Evolutionary conservation across 2,888 invertebrate species (phyloP).

Genomic region (Iselma pallidipennis): DNA sequence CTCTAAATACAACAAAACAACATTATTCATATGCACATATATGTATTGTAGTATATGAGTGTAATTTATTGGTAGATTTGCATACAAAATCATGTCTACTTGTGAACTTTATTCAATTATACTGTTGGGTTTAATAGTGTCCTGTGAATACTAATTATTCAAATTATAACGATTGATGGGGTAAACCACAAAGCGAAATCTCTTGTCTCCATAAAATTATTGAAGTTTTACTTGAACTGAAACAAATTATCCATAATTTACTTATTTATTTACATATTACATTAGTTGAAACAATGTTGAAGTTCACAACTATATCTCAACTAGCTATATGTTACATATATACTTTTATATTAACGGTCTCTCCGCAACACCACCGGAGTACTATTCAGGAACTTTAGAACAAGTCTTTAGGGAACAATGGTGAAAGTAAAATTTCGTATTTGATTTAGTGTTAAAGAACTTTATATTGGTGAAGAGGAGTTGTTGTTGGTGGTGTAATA

Average conservation of each 20-base stretch:
- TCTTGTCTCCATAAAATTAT: background rate
- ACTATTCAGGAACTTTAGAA: background rate
- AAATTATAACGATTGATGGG: background rate
- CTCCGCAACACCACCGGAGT: background rate
- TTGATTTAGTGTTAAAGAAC: slow-evolving; percentile 7
- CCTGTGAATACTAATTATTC: background rate
- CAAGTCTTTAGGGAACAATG: background rate
- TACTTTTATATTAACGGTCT: background rate
- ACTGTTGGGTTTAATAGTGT: background rate
- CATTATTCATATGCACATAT: background rate
- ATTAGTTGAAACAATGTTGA: background rate
- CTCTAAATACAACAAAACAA: too few relatives aligned
- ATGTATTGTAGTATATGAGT: background rate
- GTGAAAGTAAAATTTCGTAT: slow-evolving; percentile 8
- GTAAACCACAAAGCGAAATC: background rate
- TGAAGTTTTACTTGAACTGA: background rate
- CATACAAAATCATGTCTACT: slow-evolving; percentile 3
- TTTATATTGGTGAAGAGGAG: background rate
- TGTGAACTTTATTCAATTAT: slow-evolving; percentile 3
- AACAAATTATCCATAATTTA: too few relatives aligned
- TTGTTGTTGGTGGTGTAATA: background rate
- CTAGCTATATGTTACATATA: too few relatives aligned
- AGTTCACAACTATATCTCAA: background rate
- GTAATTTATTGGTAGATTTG: background rate
- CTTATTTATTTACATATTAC: too few relatives aligned